A percentile compares a stretch with the other conserved stretches of the same genome.
These are phyloP conservation scores for Drosophila littoralis DNA, from an alignment of 1,140 invertebrate genomes.

Conservation along the genomic window DNA sequence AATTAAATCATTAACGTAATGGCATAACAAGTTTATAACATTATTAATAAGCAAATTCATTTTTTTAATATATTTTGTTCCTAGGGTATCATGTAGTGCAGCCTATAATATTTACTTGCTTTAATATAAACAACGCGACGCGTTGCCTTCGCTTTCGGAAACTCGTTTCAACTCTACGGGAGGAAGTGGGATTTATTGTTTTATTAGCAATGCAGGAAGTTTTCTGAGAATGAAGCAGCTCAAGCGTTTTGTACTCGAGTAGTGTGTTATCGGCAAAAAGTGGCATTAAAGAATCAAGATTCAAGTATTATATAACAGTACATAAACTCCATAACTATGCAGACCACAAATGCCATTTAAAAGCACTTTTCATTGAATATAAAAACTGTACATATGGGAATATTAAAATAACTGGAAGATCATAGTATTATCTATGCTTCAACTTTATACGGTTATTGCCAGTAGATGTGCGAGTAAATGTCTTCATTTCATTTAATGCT, in stretches of 20 bases:
- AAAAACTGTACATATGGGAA: too few relatives aligned
- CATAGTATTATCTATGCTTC: too few relatives aligned
- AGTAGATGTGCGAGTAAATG: too few relatives aligned
- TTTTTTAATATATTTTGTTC: background rate
- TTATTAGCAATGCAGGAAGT: slow-evolving; percentile 11
- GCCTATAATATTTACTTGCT: slow-evolving; percentile 7
- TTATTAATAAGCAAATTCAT: too few relatives aligned
- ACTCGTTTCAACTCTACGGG: too few relatives aligned
- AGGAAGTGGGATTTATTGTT: slow-evolving; percentile 66
- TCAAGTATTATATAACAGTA: background rate
- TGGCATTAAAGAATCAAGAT: background rate
- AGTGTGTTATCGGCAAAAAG: background rate
- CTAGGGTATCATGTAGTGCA: background rate
- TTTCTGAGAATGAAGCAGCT: slow-evolving; percentile 1
- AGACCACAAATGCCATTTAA: too few relatives aligned
- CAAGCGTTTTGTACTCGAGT: slow-evolving; percentile 11
- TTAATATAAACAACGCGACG: slow-evolving; percentile 54
- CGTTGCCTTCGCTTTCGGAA: background rate
- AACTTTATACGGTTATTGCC: too few relatives aligned
- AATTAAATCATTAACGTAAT: too few relatives aligned
- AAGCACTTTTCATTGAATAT: too few relatives aligned
- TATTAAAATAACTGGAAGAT: too few relatives aligned
- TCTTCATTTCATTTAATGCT: too few relatives aligned
- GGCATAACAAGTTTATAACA: too few relatives aligned
- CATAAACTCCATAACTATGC: background rate